Base-by-base conservation (phyloP, 2,797 vertebrate genomes). In the Nyctalus aviator region DNA sequence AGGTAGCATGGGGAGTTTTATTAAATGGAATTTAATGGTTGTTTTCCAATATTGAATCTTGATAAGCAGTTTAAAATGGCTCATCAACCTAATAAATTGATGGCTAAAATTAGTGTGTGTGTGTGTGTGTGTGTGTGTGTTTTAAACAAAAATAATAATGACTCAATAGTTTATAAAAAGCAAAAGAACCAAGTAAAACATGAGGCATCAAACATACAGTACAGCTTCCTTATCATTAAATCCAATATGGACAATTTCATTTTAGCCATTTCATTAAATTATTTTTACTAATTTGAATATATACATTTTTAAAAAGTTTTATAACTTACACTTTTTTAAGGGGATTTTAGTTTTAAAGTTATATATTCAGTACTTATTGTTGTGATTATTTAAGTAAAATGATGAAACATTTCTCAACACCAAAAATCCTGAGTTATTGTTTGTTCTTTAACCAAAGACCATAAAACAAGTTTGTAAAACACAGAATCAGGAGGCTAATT, bases 21-120 rank as follows among this genome's bases (percentile, higher is more conserved):
- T 75, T 48, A 55, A 77, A 2, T 90, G 35, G 8, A 85, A 92
- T 90, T 71, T 55, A 69, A 50, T 37, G 7, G 62, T 59, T 55
- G 53, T 55, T 68, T 21, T 20, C 17, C 41, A 64, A 21, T 30
- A 69, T 84, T 69, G 5, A 5, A 69, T 85, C 82, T 95, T 68
- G 35, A 17, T 77, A 71, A 69, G 44, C 35, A 83, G 69, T 95
- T 95, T 90, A 82, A 83, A 95, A 85, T 95, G 50, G 20, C 55
- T 6, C 57, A 53, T 53, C 32, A 89, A 41, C 18, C 59, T 71
- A 84, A 84, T 75, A 91, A 87, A 72, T 20, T 69, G 23, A 41
- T 83, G 27, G 10, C 20, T 88, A 37, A 90, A 93, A 35, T 66
- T 90, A 75, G 53, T 41, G 21, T n/a, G 3, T 32, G 11, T 15